Conservation (phyloP, 2,797 vertebrate species). For the Chlorospingus flavigularis region DNA sequence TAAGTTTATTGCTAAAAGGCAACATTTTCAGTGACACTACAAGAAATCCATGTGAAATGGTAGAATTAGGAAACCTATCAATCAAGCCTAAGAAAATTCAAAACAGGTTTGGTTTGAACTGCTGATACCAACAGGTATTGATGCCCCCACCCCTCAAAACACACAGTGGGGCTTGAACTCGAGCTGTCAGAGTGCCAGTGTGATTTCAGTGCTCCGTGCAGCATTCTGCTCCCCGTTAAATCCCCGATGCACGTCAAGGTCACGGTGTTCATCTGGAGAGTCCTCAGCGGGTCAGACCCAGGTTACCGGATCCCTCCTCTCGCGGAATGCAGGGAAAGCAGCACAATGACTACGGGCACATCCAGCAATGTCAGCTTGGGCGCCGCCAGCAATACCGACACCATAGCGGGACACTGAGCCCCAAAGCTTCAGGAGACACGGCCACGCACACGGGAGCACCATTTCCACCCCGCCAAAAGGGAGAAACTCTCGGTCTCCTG, state of each 20-base stretch:
- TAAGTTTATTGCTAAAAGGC: neutral
- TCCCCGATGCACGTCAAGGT: slow-evolving; percentile 18
- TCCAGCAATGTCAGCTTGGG: neutral
- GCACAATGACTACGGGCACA: neutral
- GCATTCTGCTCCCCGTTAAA: neutral
- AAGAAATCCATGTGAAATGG: neutral
- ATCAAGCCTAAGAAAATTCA: neutral
- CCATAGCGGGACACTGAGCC: neutral
- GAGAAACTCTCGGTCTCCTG: neutral
- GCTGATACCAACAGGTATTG: neutral
- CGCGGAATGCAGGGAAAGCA: neutral
- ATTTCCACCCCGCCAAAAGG: fast-evolving
- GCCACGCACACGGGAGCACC: neutral
- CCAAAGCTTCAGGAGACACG: neutral
- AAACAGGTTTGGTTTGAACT: neutral
- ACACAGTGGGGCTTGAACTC: neutral
- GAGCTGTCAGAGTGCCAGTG: neutral
- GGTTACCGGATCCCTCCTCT: neutral
- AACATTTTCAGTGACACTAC: neutral
- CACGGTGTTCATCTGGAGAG: neutral
- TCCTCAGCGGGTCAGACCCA: neutral
- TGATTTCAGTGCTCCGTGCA: neutral
- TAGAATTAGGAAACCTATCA: neutral
- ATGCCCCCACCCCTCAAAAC: neutral
- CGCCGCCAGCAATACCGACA: neutral